phyloP scores from a whole-genome alignment of 2,888 invertebrate genomes.

The Fissipunctia ypsillon region DNA sequence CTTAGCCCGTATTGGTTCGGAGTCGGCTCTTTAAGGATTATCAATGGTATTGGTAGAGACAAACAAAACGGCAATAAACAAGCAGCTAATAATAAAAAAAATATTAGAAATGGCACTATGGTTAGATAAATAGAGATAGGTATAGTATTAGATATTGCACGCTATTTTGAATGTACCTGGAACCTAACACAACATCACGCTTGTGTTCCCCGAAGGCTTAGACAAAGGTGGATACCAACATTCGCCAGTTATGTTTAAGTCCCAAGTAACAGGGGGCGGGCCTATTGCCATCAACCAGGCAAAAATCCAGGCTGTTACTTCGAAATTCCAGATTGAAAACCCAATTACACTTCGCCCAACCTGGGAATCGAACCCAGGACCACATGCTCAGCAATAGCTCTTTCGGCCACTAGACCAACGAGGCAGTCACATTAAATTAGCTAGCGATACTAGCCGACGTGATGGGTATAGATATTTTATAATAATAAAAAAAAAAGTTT shows the following conservation, averaged over 20 bases:
- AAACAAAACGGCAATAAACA: constrained; percentile 79
- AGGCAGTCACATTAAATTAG: too few species aligned
- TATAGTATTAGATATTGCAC: not conserved
- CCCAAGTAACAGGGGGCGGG: not conserved
- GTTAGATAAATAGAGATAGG: not conserved
- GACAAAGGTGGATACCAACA: not conserved
- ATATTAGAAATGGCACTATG: not conserved
- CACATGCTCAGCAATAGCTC: too few species aligned
- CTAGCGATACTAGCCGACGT: too few species aligned
- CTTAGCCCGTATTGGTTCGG: not conserved
- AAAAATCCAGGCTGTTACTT: too few species aligned
- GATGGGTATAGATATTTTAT: too few species aligned
- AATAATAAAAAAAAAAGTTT: too few species aligned
- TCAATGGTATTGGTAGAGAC: constrained; percentile 73
- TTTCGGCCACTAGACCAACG: too few species aligned
- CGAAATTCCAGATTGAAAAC: too few species aligned
- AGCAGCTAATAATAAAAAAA: constrained; percentile 66
- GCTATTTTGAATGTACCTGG: not conserved
- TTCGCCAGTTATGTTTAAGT: too few species aligned
- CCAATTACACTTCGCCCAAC: too few species aligned
- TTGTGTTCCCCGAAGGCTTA: too few species aligned
- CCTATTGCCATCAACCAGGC: not conserved
- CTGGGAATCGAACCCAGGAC: too few species aligned
- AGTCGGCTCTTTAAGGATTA: constrained; percentile 65
- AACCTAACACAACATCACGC: not conserved